Base-by-base conservation (phyloP, 1,140 invertebrate species). In the Diplogasteroides magnus region DNA sequence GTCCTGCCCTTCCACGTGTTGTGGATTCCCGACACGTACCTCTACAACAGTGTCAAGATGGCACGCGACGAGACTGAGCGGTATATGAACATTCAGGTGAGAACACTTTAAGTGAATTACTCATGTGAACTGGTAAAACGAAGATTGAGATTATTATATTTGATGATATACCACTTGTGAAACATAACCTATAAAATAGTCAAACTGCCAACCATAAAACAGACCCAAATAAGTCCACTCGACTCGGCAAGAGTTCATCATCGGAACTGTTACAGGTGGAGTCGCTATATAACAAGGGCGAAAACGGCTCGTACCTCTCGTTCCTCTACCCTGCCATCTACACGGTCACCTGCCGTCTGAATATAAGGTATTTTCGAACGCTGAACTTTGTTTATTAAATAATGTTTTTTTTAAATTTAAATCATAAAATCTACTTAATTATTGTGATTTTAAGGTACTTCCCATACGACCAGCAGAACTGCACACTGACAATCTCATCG, bases 381-480 rank as follows among this genome's bases (percentile, higher is more conserved):
- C 6, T 48, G 19, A 6, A 11, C 6, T 48, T 19, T 48, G 60
- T 6, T 61, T 31, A 6, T 61, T 61, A 11, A 11, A 61, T 31
- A 27, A 31, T 11, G 60, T 31, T 32, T 65, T 61, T 31, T 65
- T 14, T n/a, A 65, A 48, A 48, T 48, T 48, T 48, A 6, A 11
- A 48, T 6, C 6, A 6, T 19, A 48, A 48, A 48, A 48, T 11
- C 6, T 48, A n/a, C n/a, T n/a, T n/a, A n/a, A n/a, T n/a, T n/a
- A n/a, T n/a, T n/a, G n/a, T n/a, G n/a, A 56, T 56, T 56, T 26
- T 25, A 19, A 68, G 59, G 60, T 79, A 77, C 59, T 81, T 81
- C 56, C 79, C 79, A 2, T 81, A 81, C 57, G 79, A 81, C 61
- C 81, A 81, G 62, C 79, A 77, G 65, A 81, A 81, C 59, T 81